phyloP scores from a whole-genome alignment of 2,113 vertebrate species.

The Peromyscus polionotus region DNA sequence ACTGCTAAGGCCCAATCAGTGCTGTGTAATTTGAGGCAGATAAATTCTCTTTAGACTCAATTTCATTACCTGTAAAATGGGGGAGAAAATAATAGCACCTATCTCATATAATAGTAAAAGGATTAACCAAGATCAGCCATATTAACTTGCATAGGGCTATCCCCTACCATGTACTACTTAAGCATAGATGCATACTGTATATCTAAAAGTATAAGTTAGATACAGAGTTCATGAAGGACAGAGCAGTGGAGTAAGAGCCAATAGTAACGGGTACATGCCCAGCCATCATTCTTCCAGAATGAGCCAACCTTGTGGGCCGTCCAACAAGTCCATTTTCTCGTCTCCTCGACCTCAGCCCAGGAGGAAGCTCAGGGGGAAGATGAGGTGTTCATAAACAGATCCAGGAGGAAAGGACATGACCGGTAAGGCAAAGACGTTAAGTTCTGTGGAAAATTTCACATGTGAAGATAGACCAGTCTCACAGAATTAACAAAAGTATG shows the following conservation, averaged over 20 bases:
- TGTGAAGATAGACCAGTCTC: background rate
- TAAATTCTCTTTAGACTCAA: background rate
- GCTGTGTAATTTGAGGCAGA: slow-evolving; percentile 7
- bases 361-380: background rate
- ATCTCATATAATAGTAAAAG: background rate
- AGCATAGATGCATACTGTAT: background rate
- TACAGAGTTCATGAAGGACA: background rate
- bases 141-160: background rate
- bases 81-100: background rate
- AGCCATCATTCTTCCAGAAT: background rate
- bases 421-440: background rate
- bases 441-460: background rate
- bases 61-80: slow-evolving; percentile 42
- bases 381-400: background rate
- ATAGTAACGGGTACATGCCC: background rate
- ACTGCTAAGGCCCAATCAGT: background rate
- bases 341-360: background rate
- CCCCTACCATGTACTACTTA: background rate
- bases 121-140: background rate
- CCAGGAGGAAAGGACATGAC: background rate
- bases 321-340: background rate
- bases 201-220: slow-evolving; percentile 8
- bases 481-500: background rate
- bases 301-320: background rate
- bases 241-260: background rate